Conservation (phyloP, 64 coral and sea anemone species). For the Montipora foliosa region DNA sequence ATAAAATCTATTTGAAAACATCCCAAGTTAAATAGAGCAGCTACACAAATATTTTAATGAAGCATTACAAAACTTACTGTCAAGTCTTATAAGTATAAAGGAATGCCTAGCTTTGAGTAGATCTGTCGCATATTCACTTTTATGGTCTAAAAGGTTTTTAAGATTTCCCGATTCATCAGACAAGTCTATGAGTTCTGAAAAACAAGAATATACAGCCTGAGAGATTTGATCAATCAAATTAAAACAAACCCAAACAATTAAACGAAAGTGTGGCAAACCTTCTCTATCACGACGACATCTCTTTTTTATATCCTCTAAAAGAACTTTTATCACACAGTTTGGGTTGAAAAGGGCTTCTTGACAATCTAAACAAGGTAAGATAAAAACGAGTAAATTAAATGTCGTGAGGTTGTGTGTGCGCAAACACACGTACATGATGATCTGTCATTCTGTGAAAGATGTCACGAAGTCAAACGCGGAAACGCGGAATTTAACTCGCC, state of each 20-base stretch:
- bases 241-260: constrained; percentile 7
- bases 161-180: constrained; percentile 90
- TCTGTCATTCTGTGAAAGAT: not conserved
- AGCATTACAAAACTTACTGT: constrained; percentile 71
- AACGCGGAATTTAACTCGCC: too few species aligned
- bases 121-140: constrained; percentile 65
- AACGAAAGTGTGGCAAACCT: constrained; percentile 29
- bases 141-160: constrained; percentile 76
- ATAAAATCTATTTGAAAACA: too few species aligned
- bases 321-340: constrained; percentile 81
- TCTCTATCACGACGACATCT: constrained; percentile 75
- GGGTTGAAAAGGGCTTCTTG: constrained; percentile 92
- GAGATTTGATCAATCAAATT: not conserved
- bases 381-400: not conserved
- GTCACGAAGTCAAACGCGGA: not conserved
- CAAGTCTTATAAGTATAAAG: constrained; percentile 86
- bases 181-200: constrained; percentile 81
- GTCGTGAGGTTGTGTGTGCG: not conserved
- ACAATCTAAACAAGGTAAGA: constrained; percentile 57
- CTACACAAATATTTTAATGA: not conserved
- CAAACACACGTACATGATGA: not conserved
- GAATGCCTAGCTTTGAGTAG: constrained; percentile 71
- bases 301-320: constrained; percentile 90
- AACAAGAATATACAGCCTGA: not conserved
- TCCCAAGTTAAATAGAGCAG: not conserved